Percentiles rank a stretch among this genome's conserved stretches.
These are phyloP conservation scores for Tarsius wallacei DNA, from an alignment of 2,797 vertebrate genomes.

Conservation along the genomic window DNA sequence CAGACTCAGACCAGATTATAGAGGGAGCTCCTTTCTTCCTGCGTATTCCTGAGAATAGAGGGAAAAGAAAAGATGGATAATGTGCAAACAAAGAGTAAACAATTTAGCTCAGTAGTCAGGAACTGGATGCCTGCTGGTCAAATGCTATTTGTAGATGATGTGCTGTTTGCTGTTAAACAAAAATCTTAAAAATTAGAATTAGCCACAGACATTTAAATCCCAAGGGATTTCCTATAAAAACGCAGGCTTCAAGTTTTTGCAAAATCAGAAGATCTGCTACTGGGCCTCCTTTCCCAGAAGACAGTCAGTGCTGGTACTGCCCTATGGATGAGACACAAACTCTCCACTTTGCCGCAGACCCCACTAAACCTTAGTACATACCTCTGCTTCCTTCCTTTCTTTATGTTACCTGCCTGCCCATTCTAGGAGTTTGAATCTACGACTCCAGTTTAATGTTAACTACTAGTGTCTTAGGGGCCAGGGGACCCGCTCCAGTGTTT, in stretches of 20 bases:
- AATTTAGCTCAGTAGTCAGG: background rate
- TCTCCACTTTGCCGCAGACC: background rate
- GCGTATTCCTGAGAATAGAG: background rate
- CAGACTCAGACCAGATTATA: background rate
- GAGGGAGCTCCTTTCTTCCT: background rate
- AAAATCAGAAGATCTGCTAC: background rate
- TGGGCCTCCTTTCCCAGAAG: background rate
- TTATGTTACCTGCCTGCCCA: background rate
- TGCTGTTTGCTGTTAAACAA: background rate
- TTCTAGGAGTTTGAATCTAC: background rate
- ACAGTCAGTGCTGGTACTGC: fast-evolving
- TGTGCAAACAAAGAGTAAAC: background rate
- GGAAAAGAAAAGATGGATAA: background rate
- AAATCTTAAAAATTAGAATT: slow-evolving; percentile 49
- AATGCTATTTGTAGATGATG: no score
- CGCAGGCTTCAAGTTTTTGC: background rate
- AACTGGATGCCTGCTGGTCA: background rate
- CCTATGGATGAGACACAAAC: fast-evolving
- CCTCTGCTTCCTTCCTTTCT: no score
- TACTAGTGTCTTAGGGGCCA: fast-evolving
- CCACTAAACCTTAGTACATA: fast-evolving
- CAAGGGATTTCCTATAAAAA: background rate
- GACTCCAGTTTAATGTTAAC: background rate
- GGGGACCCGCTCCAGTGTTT: fast-evolving
- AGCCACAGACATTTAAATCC: background rate